Evolutionary conservation across 2,888 invertebrate genomes (phyloP).

Genomic region (Odiellus spinosus): DNA sequence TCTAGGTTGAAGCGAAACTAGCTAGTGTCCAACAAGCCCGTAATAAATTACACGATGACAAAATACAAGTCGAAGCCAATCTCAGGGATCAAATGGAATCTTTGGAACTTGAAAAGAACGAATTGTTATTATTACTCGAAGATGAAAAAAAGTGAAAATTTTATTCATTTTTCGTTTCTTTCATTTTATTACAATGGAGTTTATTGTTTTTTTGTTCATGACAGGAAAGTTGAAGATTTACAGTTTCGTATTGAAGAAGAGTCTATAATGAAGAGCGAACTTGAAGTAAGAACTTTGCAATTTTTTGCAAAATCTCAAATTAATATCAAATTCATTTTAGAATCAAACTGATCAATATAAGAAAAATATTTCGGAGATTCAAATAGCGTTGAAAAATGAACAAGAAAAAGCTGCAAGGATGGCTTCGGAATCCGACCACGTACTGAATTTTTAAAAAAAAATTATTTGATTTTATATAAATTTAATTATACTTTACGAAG

Average conservation of each 20-base stretch:
- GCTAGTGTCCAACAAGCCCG: no score
- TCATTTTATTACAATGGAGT: neutral
- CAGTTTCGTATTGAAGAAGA: constrained; percentile 83
- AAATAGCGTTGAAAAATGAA: no score
- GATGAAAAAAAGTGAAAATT: constrained; percentile 32
- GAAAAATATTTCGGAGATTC: no score
- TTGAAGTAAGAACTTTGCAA: constrained; percentile 47
- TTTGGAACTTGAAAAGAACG: constrained; percentile 27
- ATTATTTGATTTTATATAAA: no score
- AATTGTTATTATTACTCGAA: constrained; percentile 27
- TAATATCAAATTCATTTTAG: neutral
- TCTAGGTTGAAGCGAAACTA: no score
- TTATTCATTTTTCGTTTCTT: constrained; percentile 32
- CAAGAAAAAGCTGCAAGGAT: no score
- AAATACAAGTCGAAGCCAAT: neutral
- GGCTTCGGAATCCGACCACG: no score
- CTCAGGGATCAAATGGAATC: constrained; percentile 27
- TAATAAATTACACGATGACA: no score
- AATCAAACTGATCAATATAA: no score
- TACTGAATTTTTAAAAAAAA: no score
- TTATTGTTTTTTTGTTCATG: neutral
- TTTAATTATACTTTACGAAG: no score
- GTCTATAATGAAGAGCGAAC: constrained; percentile 68
- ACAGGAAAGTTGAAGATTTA: constrained; percentile 66
- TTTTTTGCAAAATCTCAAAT: neutral